Base-by-base conservation (phyloP, 2,888 invertebrate genomes). In the Thalpophila matura region DNA sequence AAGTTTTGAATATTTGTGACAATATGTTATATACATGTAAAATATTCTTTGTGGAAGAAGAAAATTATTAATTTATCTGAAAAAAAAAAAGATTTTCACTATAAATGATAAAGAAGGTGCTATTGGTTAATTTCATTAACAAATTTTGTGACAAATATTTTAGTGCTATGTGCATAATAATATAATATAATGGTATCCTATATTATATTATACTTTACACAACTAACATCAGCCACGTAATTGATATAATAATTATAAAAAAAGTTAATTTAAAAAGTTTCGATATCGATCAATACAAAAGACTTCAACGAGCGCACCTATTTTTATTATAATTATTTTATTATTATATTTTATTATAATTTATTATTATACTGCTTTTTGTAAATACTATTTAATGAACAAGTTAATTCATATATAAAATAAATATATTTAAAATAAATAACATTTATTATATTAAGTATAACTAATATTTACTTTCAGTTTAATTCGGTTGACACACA, bases 281-380 rank as follows among this genome's bases (percentile, higher is more conserved):
- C 14, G 12, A 9, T 54, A 14, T 26, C n/a, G 5, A 3, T 55
- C 56, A 29, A 58, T 83, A 85, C 65, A 84, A 87, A 87, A 89
- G 89, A 89, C 78, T 70, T 89, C 84, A 86, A 89, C 89, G 88
- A 75, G 81, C 43, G 58, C 54, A 24, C 37, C 0, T 46, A 53
- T 33, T 20, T 33, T n/a, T 1, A 9, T 4, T n/a, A 24, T 7
- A 16, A 20, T 6, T 33, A 33, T 7, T n/a, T 31, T 22, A 12
- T 12, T 24, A 24, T 4, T n/a, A 14, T 27, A 4, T 10, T 20
- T 35, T 4, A 20, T 38, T 20, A 7, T 38, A 4, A 2, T 9
- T n/a, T 0, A 31, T 35, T 42, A 26, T 18, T 12, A 18, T 7
- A 33, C 9, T 33, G 14, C 7, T 16, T 33, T 47, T 16, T 12